Base-by-base conservation (phyloP, 1,140 invertebrate species). In the Sarcophaga peregrina region DNA sequence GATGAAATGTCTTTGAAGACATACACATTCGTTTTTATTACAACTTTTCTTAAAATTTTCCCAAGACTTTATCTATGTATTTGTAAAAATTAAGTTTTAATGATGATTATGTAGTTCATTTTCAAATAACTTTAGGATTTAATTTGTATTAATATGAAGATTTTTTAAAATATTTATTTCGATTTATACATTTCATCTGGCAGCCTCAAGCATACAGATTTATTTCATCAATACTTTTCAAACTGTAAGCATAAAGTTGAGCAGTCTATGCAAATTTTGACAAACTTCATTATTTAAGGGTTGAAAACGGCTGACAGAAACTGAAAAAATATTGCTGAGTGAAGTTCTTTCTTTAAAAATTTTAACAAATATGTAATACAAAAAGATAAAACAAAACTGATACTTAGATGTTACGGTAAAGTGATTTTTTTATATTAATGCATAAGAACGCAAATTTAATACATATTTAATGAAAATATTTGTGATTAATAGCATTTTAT, bases 301-400 rank as follows among this genome's bases (percentile, higher is more conserved):
- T 68, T 68, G 17, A 68, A 58, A 68, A 68, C 62, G 62, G 62
- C 62, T 68, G 62, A 68, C 62, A 68, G n/a, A 68, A 25, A 62
- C 20, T 17, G 15, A 9, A 68, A 68, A 68, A 68, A 68, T 37
- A 68, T 15, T 25, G 17, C 20, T 20, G 62, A 20, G 17, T 20
- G 62, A 68, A 68, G 62, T 68, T 68, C 62, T 20, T 68, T 17
- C 17, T 20, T 17, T 68, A n/a, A 68, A 68, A 68, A 2, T 8
- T 20, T 68, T 68, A 68, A 68, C n/a, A 68, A 68, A 68, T 20
- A 68, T 68, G 62, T 20, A 68, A 68, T 20, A 68, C n/a, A 68
- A 68, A 68, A 25, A 68, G 9, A 10, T 62, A 15, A 68, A 8
- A 68, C 13, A 52, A 52, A 20, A 68, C 5, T 68, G 6, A 68